Conservation (phyloP, 2,888 invertebrate genomes). For the Ariolimax columbianus region DNA sequence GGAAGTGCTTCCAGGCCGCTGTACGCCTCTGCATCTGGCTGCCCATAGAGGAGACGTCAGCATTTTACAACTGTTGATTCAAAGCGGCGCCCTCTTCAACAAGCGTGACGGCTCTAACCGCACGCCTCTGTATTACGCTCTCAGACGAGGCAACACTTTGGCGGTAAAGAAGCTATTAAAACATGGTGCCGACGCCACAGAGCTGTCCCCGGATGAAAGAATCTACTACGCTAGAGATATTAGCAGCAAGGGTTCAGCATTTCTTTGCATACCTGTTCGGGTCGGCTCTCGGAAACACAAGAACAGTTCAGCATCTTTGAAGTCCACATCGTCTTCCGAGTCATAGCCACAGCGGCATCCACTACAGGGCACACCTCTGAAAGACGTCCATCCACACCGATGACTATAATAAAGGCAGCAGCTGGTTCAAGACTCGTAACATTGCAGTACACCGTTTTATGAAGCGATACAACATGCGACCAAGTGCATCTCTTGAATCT, state of each 20-base stretch:
- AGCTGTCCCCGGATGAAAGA: conserved; percentile 50
- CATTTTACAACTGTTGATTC: conserved; percentile 65
- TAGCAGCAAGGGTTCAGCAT: conserved; percentile 31
- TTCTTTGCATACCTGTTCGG: conserved; percentile 52
- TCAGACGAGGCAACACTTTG: conserved; percentile 63
- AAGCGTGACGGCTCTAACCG: conserved; percentile 57
- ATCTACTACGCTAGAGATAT: conserved; percentile 50
- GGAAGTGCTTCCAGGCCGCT: conserved; percentile 68
- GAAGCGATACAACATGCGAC: no score
- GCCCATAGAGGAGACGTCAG: conserved; percentile 72
- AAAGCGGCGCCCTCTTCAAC: conserved; percentile 63
- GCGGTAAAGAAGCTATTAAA: conserved; percentile 66
- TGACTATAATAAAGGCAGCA: no score
- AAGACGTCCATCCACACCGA: no score
- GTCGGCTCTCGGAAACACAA: conserved; percentile 15
- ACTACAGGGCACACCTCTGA: no score
- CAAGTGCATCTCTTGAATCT: no score
- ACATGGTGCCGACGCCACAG: conserved; percentile 66
- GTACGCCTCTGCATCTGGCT: conserved; percentile 70
- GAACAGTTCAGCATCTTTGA: background rate
- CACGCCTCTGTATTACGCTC: conserved; percentile 68
- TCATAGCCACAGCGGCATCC: no score
- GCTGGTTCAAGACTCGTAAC: no score
- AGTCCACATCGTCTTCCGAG: background rate
- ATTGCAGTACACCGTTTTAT: no score